Evolutionary conservation across 2,797 vertebrate genomes (phyloP).

Genomic region (Trachurus trachurus): DNA sequence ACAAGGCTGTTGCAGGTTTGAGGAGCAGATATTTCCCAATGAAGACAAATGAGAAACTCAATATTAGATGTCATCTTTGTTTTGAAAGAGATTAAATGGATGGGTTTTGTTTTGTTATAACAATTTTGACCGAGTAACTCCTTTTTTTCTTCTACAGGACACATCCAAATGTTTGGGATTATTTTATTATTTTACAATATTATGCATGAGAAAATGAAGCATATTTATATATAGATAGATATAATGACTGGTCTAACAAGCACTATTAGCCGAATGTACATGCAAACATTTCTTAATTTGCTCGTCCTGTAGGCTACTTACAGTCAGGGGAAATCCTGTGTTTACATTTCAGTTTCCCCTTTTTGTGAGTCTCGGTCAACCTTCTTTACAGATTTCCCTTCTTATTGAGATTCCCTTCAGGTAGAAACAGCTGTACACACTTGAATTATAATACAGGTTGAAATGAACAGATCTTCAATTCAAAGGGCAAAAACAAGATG

Average conservation of each 20-base stretch:
- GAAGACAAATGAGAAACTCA: neutral
- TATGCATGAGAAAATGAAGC: neutral
- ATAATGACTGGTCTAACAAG: neutral
- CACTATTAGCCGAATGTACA: neutral
- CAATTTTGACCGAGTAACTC: neutral
- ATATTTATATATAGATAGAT: neutral
- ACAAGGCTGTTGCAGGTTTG: neutral
- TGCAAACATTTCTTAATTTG: slow-evolving; percentile 4
- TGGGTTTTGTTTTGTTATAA: neutral
- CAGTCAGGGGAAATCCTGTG: neutral
- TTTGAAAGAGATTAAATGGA: neutral
- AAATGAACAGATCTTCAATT: neutral
- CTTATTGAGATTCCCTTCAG: neutral
- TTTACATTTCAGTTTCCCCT: slow-evolving; percentile 26
- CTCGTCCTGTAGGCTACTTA: slow-evolving; percentile 5
- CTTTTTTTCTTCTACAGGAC: neutral
- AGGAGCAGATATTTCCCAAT: slow-evolving; percentile 7
- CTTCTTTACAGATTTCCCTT: neutral
- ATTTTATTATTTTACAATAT: neutral
- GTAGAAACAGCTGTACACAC: neutral
- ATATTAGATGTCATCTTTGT: neutral
- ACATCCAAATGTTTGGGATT: neutral
- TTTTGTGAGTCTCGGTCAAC: slow-evolving; percentile 3
- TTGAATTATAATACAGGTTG: neutral
- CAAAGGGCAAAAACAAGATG: neutral